A percentile compares a stretch with the other conserved stretches of the same genome.
Evolutionary conservation across 2,113 vertebrate species (phyloP).

Genomic region (Mustela nigripes): DNA sequence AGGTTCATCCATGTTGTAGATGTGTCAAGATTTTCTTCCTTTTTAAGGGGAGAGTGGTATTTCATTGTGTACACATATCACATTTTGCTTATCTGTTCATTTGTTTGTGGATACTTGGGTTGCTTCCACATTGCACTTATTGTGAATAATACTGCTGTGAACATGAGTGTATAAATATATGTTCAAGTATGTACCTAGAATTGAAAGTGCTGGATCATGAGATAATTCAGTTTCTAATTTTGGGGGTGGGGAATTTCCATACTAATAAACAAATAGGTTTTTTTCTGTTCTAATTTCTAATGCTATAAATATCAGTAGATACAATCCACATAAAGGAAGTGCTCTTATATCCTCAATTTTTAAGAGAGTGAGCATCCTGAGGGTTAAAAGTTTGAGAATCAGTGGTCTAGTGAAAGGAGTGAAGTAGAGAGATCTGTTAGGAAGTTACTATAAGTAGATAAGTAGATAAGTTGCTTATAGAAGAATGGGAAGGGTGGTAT

Average conservation of each 20-base stretch:
- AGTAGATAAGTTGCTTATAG: background rate
- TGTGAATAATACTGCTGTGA: background rate
- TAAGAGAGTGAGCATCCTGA: background rate
- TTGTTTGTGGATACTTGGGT: background rate
- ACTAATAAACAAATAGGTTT: background rate
- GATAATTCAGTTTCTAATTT: background rate
- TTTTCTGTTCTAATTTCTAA: conserved; percentile 21
- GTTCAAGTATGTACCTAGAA: background rate
- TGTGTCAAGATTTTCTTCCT: background rate
- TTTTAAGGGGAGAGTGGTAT: background rate
- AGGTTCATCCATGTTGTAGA: background rate
- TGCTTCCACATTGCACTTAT: background rate
- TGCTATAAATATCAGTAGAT: background rate
- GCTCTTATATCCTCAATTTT: background rate
- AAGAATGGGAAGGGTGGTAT: background rate
- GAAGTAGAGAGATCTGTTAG: background rate
- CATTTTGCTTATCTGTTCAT: background rate
- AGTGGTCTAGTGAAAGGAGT: background rate
- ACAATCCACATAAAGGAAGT: background rate
- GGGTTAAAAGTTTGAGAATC: background rate
- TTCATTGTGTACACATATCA: background rate
- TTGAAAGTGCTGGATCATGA: background rate
- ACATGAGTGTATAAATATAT: background rate
- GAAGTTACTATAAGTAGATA: background rate
- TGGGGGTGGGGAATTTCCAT: background rate